phyloP scores from a whole-genome alignment of 2,888 invertebrate genomes.

The Acleris laterana region DNA sequence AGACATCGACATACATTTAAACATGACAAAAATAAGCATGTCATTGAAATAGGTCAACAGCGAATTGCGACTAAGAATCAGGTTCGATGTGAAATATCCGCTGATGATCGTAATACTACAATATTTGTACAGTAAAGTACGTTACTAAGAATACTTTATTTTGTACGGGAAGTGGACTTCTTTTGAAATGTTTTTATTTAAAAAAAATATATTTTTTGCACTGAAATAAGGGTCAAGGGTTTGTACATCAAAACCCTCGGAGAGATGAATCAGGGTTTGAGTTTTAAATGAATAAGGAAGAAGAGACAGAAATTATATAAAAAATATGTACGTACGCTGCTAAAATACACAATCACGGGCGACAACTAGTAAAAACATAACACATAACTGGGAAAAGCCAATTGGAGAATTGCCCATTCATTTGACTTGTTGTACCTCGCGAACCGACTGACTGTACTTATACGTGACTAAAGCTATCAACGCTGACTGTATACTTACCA shows the following conservation, averaged over 20 bases:
- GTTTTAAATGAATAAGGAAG: neutral
- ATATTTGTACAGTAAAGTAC: too few relatives aligned
- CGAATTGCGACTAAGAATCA: too few relatives aligned
- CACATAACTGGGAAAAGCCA: conserved; percentile 69
- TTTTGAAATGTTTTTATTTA: too few relatives aligned
- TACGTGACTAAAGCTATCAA: conserved; percentile 61
- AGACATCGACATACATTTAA: too few relatives aligned
- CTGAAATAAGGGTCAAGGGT: neutral
- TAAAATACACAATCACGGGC: conserved; percentile 51
- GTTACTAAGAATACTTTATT: too few relatives aligned
- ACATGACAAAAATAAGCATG: too few relatives aligned
- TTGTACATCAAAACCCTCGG: neutral
- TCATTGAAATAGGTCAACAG: too few relatives aligned
- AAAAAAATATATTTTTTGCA: too few relatives aligned
- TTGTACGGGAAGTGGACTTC: too few relatives aligned
- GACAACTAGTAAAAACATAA: conserved; percentile 52
- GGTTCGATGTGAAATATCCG: too few relatives aligned
- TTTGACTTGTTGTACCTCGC: conserved; percentile 76
- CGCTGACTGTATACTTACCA: conserved; percentile 92
- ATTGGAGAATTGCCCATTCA: conserved; percentile 82
- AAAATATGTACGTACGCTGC: neutral
- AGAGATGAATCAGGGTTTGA: neutral
- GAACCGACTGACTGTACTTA: conserved; percentile 51
- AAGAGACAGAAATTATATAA: neutral
- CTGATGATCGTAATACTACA: too few relatives aligned